Base-by-base conservation (phyloP, 2,797 vertebrate genomes). In the Capromys pilorides region DNA sequence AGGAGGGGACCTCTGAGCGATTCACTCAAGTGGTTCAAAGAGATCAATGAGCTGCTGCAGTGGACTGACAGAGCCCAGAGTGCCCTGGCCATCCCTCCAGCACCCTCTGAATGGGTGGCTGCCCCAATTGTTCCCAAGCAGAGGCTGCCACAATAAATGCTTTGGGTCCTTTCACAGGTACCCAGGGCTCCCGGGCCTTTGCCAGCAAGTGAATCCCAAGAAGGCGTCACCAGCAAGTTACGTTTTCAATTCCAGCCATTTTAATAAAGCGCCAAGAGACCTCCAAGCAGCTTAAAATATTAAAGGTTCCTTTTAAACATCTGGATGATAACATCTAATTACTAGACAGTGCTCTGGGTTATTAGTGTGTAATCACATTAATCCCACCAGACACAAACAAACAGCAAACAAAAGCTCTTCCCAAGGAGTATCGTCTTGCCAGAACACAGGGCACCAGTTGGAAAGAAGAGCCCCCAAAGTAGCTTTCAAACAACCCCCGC, bases 21-120 rank as follows among this genome's bases (percentile, higher is more conserved):
- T 96, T 97, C 97, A 97, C 96, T 91, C 97, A 96, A 98, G 97
- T 98, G 96, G 96, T 98, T 98, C 97, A 94, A 97, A 98, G 97
- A 96, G 95, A 88, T 97, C 95, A 98, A 98, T 97, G 98, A 98
- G 93, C 94, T 21, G 93, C 73, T 87, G 85, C 16, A 6, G 4
- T 88, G 85, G 93, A 93, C 5, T 31, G 96, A 95, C 93, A 54
- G 93, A 77, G 73, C 57, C 96, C 88, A 94, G 95, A 85, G 95
- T 80, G 82, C 92, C 16, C 13, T 6, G 54, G 93, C 95, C 69
- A 31, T 71, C 93, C 86, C 57, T 57, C 89, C 0, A 22, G 78
- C 84, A 94, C 82, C 96, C 95, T 66, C 21, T 81, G 67, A 90
- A 92, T 93, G 97, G 90, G 94, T 95, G 95, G 96, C 94, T 96